These are phyloP conservation scores for Sthenelais limicola DNA, from an alignment of 2,888 invertebrate species.

Conservation along the genomic window DNA sequence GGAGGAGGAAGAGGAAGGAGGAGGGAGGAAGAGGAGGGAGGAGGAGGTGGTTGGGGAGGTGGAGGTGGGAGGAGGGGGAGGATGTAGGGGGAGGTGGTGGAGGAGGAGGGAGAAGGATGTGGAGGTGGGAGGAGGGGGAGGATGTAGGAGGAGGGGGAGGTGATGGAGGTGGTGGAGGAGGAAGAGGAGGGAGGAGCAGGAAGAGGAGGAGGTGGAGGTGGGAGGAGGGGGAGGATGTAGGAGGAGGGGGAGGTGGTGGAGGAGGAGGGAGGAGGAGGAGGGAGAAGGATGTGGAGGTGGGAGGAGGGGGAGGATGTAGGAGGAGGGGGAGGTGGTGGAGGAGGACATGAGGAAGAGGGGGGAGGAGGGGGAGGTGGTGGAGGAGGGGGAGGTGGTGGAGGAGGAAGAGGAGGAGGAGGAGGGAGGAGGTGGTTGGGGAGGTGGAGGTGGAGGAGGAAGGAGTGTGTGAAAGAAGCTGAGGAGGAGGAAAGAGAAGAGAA, in stretches of 20 bases:
- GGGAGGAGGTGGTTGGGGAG: neutral
- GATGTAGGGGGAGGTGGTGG: neutral
- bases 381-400: neutral
- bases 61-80: constrained; percentile 7
- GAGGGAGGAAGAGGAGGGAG: neutral
- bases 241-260: neutral
- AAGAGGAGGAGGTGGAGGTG: neutral
- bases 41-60: no score
- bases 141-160: neutral
- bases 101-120: neutral
- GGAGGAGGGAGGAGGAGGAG: constrained; percentile 5
- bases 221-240: neutral
- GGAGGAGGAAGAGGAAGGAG: neutral
- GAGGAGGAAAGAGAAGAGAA: no score
- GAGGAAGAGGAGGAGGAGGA: neutral
- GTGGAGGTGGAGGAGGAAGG: neutral
- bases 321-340: neutral
- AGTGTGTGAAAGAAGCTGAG: no score
- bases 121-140: neutral
- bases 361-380: neutral
- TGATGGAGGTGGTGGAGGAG: neutral
- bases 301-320: neutral
- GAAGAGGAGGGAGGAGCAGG: neutral
- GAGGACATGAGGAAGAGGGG: neutral
- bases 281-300: neutral